These are phyloP conservation scores for Tricholaema leucomelas DNA, from an alignment of 2,113 vertebrate species.

Conservation along the genomic window DNA sequence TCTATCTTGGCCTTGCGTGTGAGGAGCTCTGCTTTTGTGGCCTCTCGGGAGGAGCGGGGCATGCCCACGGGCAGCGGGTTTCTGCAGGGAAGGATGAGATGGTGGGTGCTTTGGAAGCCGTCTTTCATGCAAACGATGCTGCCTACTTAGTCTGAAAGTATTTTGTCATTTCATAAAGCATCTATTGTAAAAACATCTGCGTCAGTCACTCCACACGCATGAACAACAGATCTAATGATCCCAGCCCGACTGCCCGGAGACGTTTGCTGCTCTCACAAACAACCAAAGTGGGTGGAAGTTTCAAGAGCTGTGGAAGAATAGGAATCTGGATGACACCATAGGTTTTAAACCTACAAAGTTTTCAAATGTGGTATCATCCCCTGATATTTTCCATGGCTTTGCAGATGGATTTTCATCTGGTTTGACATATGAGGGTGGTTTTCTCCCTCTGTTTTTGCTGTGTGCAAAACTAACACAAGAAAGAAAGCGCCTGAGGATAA, in stretches of 20 bases:
- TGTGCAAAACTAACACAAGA: not conserved
- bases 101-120: not conserved
- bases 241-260: not conserved
- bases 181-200: slow-evolving; percentile 17
- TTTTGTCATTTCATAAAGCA: slow-evolving; percentile 16
- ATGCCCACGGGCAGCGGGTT: accelerated
- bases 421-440: not conserved
- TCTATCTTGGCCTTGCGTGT: accelerated
- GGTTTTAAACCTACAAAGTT: not conserved
- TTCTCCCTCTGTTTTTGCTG: not conserved
- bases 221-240: not conserved
- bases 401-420: not conserved
- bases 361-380: not conserved
- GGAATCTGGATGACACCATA: not conserved
- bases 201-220: not conserved
- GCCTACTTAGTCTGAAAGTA: not conserved
- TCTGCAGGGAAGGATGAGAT: not conserved
- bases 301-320: not conserved
- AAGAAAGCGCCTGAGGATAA: not conserved
- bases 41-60: accelerated
- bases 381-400: not conserved
- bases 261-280: not conserved
- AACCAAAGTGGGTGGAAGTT: not conserved
- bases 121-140: not conserved
- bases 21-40: accelerated